Evolutionary conservation across 1,140 invertebrate genomes (phyloP), one percentile per base, ranked within the genome.

Genomic region (Temnothorax longispinosus): DNA sequence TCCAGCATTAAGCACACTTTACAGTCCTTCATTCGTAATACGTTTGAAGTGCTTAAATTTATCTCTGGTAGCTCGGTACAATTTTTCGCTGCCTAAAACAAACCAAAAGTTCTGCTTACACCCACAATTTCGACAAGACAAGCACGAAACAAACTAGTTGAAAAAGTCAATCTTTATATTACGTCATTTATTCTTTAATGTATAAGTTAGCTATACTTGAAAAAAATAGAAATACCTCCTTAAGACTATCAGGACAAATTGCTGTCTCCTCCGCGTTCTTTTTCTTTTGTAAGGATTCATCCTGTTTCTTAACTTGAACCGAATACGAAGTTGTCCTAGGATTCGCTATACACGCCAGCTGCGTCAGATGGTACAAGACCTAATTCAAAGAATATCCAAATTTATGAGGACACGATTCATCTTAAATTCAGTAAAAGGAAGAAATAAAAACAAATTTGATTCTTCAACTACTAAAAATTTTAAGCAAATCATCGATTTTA

Each of bases 311-410:
- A 64, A 21, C 74, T 90, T 92, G 92, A 18, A 75, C 77, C 11
- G 82, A 87, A 78, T 94, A 92, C 3, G 88, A 90, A 58, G 88
- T 89, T 21, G 93, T 93, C 89, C 92, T 93, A 56, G 95, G 92
- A 67, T 91, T 92, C 67, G 94, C 91, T 27, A 92, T 87, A 65
- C 94, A 93, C 78, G 94, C 94, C 62, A 95, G 86, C 67, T 95
- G 95, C 52, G 94, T 93, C 82, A 95, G 87, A 87, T 95, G 94
- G 90, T 95, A 95, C 41, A 95, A 87, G 71, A 95, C 94, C 95
- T 95, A 88, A 91, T 85, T 71, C 18, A 65, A 72, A 87, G 64
- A 82, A 58, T 50, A 84, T 85, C 35, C 67, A 86, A 64, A 81
- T 27, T 86, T n/a, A 67, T 58, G 60, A 77, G 72, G 44, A 65